Base-by-base conservation (phyloP, 2,113 vertebrate genomes). In the Thalassarche chlororhynchos region DNA sequence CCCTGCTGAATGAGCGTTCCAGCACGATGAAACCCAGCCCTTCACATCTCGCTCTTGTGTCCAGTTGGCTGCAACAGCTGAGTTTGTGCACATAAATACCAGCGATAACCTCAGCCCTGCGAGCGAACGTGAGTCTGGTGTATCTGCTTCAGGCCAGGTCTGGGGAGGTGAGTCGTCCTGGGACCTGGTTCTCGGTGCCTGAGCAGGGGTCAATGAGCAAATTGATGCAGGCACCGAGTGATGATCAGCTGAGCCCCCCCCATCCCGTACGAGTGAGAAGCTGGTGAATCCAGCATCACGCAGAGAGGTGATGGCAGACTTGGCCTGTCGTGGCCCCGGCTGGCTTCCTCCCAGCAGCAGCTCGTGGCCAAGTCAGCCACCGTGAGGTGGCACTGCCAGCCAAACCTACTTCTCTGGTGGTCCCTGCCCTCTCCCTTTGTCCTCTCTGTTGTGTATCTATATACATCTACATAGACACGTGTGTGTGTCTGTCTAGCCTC, bases 1-100 rank as follows among this genome's bases (percentile, higher is more conserved):
- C 88, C 92, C 85, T 2, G 28, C 85, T 90, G 81, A 95, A 81
- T 4, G 77, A 84, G 51, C 9, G 1, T 97, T 96, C 92, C 93
- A 95, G 72, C 69, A 8, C n/a, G 0, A 12, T 20, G 84, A 97
- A 97, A 95, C 92, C 0, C 8, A 97, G 90, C 71, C 64, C 64
- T 94, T 72, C 60, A 4, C 71, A 52, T 92, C 85, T 83, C 0
- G 0, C 51, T 78, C 83, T 21, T n/a, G 60, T 70, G 83, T 96
- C 96, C 90, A 34, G 72, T 77, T 97, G 95, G 96, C 88, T 84
- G 82, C 84, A 90, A 8, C 28, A 74, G 76, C 76, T 42, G 49
- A 89, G 55, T 74, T 64, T 1, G 3, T 87, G 77, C 72, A 89
- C 3, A 1, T 94, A 86, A 94, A 93, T 94, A 81, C 46, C 84